A percentile compares a stretch with the other conserved stretches of the same genome.
These are phyloP conservation scores for Orthonychiurus folsomi DNA, from an alignment of 2,888 invertebrate species.

Conservation along the genomic window DNA sequence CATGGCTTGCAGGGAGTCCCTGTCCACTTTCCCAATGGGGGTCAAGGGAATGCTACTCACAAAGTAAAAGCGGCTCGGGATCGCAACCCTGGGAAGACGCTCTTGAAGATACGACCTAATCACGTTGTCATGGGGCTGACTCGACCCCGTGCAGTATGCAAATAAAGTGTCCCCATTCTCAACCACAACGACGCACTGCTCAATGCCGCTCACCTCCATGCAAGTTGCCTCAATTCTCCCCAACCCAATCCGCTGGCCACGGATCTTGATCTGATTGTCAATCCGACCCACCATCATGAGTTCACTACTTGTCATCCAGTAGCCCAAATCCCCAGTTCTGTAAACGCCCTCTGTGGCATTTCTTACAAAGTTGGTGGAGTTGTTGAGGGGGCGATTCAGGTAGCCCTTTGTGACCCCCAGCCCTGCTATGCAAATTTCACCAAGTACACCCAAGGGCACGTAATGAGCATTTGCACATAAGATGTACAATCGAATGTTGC, in stretches of 20 bases:
- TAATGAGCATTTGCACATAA: slow-evolving; percentile 52
- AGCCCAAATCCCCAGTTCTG: slow-evolving; percentile 15
- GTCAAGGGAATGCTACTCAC: background rate
- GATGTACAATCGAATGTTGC: slow-evolving; percentile 58
- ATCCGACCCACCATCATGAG: slow-evolving; percentile 44
- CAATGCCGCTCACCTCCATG: background rate
- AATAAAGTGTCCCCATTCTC: no score
- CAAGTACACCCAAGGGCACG: background rate
- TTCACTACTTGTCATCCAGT: slow-evolving; percentile 10
- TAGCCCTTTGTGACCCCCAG: slow-evolving; percentile 71
- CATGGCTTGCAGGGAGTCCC: background rate
- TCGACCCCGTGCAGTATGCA: no score
- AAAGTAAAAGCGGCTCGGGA: slow-evolving; percentile 5
- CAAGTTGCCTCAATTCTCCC: slow-evolving; percentile 49
- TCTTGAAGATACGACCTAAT: background rate
- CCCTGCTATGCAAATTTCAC: slow-evolving; percentile 63
- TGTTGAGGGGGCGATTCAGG: no score
- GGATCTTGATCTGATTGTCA: slow-evolving; percentile 74
- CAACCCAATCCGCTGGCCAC: slow-evolving; percentile 81
- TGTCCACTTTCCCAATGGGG: background rate
- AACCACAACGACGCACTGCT: no score
- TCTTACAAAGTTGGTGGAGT: slow-evolving; percentile 4
- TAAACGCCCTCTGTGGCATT: slow-evolving; percentile 12
- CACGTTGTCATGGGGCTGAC: no score
- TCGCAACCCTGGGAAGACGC: background rate